A percentile compares a stretch with the other conserved stretches of the same genome.
Conservation (phyloP, 2,888 invertebrate genomes). For the Petrolisthes manimaculis region DNA sequence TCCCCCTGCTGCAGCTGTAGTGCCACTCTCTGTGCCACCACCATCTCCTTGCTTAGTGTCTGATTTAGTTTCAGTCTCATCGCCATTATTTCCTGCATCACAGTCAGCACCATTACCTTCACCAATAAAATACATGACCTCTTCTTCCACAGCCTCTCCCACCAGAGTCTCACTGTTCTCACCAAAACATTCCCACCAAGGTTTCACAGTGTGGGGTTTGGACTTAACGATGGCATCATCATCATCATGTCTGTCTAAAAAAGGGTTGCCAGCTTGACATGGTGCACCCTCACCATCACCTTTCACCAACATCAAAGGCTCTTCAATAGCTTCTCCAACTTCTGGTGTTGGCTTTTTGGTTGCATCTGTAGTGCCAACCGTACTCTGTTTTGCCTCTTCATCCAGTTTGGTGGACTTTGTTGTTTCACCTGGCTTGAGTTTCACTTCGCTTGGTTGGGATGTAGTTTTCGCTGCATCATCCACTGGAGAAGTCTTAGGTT, state of each 20-base stretch:
- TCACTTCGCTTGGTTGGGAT: neutral
- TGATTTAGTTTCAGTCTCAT: conserved; percentile 68
- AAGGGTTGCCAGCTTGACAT: conserved; percentile 81
- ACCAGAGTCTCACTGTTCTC: conserved; percentile 45
- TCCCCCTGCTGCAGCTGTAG: conserved; percentile 12
- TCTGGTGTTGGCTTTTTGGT: conserved; percentile 2
- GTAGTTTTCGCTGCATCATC: neutral
- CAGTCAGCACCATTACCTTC: conserved; percentile 69
- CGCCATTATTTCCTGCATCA: conserved; percentile 71
- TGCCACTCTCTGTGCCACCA: conserved; percentile 31
- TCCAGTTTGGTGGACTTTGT: neutral
- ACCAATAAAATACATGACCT: conserved; percentile 67
- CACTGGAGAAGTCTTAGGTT: neutral
- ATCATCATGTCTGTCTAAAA: conserved; percentile 64
- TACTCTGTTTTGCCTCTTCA: neutral
- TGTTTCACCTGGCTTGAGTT: neutral
- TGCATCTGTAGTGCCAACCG: neutral
- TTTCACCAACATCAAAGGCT: conserved; percentile 78
- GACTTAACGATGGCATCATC: conserved; percentile 1
- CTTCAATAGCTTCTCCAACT: conserved; percentile 74
- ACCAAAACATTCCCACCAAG: conserved; percentile 65
- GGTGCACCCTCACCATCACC: conserved; percentile 82
- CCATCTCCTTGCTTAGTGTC: conserved; percentile 48
- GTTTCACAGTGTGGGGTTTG: conserved; percentile 13
- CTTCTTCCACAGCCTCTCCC: conserved; percentile 68